Percentiles rank a stretch among this genome's conserved stretches.
phyloP scores from a whole-genome alignment of 2,113 vertebrate genomes.

The Ciconia boyciana region DNA sequence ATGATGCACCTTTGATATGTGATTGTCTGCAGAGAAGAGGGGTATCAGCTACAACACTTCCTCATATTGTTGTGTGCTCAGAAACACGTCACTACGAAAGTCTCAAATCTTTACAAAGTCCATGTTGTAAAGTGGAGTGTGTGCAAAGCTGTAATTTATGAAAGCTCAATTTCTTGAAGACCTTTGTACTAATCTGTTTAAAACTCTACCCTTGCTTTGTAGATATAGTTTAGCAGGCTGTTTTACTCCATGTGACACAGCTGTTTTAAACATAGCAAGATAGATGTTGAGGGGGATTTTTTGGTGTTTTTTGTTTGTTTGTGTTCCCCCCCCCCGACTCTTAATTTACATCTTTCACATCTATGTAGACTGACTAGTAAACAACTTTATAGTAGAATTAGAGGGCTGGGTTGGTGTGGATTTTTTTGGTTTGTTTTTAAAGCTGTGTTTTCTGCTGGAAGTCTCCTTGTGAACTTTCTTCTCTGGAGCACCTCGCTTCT shows the following conservation, averaged over 20 bases:
- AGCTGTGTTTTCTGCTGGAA: neutral
- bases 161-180: neutral
- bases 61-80: conserved; percentile 33
- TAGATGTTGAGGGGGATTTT: neutral
- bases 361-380: neutral
- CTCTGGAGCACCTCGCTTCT: neutral
- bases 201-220: neutral
- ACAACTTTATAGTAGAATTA: neutral
- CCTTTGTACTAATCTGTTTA: conserved; percentile 26
- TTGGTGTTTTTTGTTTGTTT: neutral
- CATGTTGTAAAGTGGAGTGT: neutral
- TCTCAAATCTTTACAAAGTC: conserved; percentile 44
- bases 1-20: conserved; percentile 43
- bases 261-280: neutral
- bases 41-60: neutral
- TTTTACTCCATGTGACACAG: neutral
- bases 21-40: conserved; percentile 22
- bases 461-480: neutral
- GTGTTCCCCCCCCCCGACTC: rapidly evolving
- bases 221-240: neutral
- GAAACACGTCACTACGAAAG: neutral
- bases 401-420: neutral
- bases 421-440: neutral
- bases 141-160: neutral
- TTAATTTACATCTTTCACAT: neutral